A percentile compares a stretch with the other conserved stretches of the same genome.
These are phyloP conservation scores for Podarcis lilfordi DNA, from an alignment of 2,797 vertebrate genomes.

Conservation along the genomic window DNA sequence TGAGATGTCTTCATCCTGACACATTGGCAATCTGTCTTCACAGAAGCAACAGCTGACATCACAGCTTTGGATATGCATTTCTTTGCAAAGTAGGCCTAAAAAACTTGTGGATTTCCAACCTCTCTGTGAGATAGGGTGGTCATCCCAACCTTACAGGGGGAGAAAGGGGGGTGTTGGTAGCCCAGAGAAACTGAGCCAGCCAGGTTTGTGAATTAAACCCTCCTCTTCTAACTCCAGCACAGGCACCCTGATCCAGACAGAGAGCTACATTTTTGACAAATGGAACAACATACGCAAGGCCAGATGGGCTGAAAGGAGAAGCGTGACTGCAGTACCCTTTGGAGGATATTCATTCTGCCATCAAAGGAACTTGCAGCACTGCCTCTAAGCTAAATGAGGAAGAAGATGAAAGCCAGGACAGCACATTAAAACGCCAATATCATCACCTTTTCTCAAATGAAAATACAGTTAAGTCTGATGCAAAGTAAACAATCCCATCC, in stretches of 20 bases:
- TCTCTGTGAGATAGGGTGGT: not conserved
- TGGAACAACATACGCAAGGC: constrained; percentile 4
- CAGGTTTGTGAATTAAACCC: not conserved
- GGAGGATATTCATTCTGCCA: constrained; percentile 15
- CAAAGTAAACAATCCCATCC: constrained; percentile 14
- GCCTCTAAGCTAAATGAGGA: constrained; percentile 29
- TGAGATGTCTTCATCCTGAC: too few relatives aligned
- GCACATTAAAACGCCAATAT: constrained; percentile 29
- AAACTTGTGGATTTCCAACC: not conserved
- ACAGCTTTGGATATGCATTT: not conserved
- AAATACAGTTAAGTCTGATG: constrained; percentile 15
- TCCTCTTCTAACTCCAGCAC: not conserved
- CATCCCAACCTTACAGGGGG: not conserved
- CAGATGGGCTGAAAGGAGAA: constrained; percentile 33
- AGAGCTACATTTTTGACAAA: not conserved
- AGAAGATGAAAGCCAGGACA: constrained; percentile 35
- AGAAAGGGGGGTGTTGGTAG: not conserved
- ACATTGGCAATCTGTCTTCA: not conserved
- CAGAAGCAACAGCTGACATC: not conserved
- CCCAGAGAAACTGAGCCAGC: not conserved
- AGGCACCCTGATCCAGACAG: not conserved
- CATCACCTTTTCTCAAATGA: constrained; percentile 10
- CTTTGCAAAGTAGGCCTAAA: not conserved
- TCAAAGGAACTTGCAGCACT: constrained; percentile 32
- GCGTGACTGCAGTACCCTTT: constrained; percentile 1